Conservation (phyloP, 2,113 vertebrate species). For the Fregetta grallaria region DNA sequence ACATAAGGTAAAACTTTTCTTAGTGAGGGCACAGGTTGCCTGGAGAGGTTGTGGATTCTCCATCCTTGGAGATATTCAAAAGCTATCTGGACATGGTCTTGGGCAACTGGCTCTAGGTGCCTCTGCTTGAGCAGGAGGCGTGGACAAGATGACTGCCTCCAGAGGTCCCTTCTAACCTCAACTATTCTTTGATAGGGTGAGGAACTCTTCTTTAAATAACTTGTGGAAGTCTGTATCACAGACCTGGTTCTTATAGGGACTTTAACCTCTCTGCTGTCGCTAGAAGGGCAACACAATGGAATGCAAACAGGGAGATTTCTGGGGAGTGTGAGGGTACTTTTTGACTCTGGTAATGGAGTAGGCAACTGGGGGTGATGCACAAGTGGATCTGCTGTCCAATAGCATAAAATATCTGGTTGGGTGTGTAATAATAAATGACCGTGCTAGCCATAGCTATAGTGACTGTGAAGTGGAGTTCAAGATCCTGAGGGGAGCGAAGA, state of each 20-base stretch:
- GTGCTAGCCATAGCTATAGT: neutral
- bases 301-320: neutral
- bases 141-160: neutral
- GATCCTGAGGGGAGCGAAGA: neutral
- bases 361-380: neutral
- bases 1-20: neutral
- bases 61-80: neutral
- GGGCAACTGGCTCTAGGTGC: neutral
- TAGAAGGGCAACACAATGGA: neutral
- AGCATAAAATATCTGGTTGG: neutral
- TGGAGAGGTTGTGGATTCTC: neutral
- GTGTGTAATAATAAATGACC: neutral
- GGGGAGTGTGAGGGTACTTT: neutral
- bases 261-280: neutral
- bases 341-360: neutral
- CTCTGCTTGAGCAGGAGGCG: neutral
- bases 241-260: neutral
- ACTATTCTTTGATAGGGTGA: neutral
- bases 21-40: neutral
- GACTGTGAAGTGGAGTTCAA: neutral
- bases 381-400: neutral
- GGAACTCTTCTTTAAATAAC: neutral
- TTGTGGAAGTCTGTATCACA: neutral
- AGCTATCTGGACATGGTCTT: neutral
- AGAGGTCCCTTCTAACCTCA: neutral